These are phyloP conservation scores for Lithosia quadra DNA, from an alignment of 2,888 invertebrate species.

Conservation along the genomic window DNA sequence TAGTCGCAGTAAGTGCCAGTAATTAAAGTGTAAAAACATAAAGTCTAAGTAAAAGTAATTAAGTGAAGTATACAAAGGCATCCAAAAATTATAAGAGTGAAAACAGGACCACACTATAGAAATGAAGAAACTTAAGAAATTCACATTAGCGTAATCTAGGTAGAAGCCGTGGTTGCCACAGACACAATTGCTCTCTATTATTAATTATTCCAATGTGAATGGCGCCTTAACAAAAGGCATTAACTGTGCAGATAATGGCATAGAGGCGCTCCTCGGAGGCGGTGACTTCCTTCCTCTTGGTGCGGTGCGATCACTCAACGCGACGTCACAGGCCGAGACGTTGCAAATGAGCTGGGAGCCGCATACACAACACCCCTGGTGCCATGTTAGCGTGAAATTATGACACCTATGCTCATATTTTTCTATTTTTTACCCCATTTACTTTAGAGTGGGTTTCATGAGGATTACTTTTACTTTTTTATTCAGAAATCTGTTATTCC, in stretches of 20 bases:
- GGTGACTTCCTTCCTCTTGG: slow-evolving; percentile 52
- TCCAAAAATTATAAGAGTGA: not conserved
- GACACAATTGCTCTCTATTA: slow-evolving; percentile 66
- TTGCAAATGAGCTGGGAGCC: slow-evolving; percentile 44
- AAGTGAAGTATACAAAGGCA: not conserved
- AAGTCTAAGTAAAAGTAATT: not conserved
- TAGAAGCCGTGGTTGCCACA: slow-evolving; percentile 56
- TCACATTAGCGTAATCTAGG: slow-evolving; percentile 45
- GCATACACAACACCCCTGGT: slow-evolving; percentile 14
- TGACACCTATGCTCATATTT: slow-evolving; percentile 39
- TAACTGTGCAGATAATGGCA: slow-evolving; percentile 74
- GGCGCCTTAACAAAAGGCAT: slow-evolving; percentile 71
- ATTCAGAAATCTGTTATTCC: no score
- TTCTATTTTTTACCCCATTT: slow-evolving; percentile 33
- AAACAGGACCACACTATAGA: slow-evolving; percentile 30
- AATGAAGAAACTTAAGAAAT: slow-evolving; percentile 52
- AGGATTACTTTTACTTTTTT: slow-evolving; percentile 24
- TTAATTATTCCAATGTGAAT: slow-evolving; percentile 79
- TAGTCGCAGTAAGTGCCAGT: no score
- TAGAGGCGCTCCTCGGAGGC: slow-evolving; percentile 50
- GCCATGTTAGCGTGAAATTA: slow-evolving; percentile 39
- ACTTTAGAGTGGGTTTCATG: slow-evolving; percentile 40
- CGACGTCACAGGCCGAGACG: slow-evolving; percentile 25
- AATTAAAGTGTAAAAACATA: no score
- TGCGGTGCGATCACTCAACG: slow-evolving; percentile 60